Percentiles rank a stretch among this genome's conserved stretches.
Conservation (phyloP, 37 sponge, comb jelly and placozoan species). For the Geodia barretti region DNA sequence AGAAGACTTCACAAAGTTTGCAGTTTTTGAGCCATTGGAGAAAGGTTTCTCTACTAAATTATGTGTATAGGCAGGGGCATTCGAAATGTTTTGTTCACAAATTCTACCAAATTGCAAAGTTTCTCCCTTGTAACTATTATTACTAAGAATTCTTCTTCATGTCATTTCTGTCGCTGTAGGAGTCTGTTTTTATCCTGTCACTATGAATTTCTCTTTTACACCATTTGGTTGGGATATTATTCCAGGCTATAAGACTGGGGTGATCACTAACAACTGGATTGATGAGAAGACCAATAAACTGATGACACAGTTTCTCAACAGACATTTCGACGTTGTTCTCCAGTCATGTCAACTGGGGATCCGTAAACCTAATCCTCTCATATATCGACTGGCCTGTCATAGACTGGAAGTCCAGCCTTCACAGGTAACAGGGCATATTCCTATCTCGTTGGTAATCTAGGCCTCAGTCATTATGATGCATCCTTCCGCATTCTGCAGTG, state of each 20-base stretch:
- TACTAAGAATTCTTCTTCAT: neutral
- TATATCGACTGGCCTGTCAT: slow-evolving; percentile 46
- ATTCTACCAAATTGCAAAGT: neutral
- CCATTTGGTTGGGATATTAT: neutral
- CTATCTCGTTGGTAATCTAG: neutral
- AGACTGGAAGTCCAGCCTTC: slow-evolving; percentile 33
- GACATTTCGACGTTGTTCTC: slow-evolving; percentile 35
- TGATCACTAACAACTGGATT: slow-evolving; percentile 68
- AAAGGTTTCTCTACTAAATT: too few relatives aligned
- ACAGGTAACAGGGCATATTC: slow-evolving; percentile 11
- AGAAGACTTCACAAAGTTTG: too few relatives aligned
- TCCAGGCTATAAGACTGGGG: slow-evolving; percentile 41
- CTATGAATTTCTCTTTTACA: neutral
- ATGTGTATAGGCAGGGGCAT: too few relatives aligned
- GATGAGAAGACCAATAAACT: slow-evolving; percentile 24
- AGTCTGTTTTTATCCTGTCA: neutral
- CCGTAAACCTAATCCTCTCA: slow-evolving; percentile 42
- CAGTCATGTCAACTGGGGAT: slow-evolving; percentile 56
- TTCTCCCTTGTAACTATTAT: neutral
- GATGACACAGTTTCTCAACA: neutral
- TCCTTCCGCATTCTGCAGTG: too few relatives aligned
- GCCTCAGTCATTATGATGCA: neutral
- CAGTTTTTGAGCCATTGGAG: too few relatives aligned
- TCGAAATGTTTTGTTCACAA: too few relatives aligned
- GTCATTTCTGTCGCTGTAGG: too few relatives aligned